phyloP scores from a whole-genome alignment of 2,113 vertebrate genomes.

The Podilymbus podiceps region DNA sequence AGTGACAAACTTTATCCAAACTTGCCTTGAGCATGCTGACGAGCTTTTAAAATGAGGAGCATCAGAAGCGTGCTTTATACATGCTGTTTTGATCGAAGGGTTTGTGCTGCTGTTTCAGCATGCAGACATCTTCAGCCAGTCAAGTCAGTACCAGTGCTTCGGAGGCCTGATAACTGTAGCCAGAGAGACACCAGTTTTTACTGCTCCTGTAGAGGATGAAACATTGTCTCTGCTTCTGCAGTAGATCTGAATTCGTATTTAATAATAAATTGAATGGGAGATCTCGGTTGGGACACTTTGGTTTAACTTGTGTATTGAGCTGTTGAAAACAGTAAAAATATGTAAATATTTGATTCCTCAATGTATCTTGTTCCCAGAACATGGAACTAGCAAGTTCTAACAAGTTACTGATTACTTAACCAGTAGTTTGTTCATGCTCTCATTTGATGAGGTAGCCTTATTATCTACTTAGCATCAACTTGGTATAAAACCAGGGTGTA shows the following conservation, averaged over 20 bases:
- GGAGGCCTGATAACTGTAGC: neutral
- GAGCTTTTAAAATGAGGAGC: neutral
- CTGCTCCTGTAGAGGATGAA: neutral
- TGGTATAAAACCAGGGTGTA: neutral
- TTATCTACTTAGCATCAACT: neutral
- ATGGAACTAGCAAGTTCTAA: neutral
- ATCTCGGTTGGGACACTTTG: neutral
- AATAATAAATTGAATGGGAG: neutral
- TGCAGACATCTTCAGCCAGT: neutral
- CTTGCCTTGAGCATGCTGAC: neutral
- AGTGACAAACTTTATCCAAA: neutral
- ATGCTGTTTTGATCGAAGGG: neutral
- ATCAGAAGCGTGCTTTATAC: neutral
- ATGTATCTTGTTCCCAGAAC: rapidly evolving
- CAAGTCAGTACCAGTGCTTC: neutral
- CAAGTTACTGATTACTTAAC: neutral
- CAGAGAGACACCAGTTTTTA: no score
- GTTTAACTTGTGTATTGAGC: neutral
- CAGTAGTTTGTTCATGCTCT: neutral
- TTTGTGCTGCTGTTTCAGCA: neutral
- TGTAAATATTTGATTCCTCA: neutral
- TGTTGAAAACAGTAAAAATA: neutral
- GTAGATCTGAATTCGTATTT: neutral
- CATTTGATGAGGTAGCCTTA: neutral
- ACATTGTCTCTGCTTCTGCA: neutral